Evolutionary conservation across 2,888 invertebrate genomes (phyloP).

Genomic region (Antheraea yamamai): DNA sequence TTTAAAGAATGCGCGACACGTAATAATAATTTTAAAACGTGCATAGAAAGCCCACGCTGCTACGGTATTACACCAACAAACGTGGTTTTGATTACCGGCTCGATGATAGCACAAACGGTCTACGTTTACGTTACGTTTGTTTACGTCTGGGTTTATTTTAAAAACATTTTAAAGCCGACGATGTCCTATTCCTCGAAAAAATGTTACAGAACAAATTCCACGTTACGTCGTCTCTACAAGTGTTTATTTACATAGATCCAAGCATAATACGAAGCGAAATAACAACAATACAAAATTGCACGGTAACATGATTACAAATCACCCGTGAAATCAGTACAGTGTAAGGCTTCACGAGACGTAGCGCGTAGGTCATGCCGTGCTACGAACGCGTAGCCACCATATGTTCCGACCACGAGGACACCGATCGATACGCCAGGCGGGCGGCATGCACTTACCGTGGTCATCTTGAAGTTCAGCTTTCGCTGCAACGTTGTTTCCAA

Average conservation of each 20-base stretch:
- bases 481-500: conserved; percentile 79
- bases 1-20: background rate
- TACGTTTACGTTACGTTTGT: conserved; percentile 32
- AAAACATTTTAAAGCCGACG: conserved; percentile 30
- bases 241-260: conserved; percentile 72
- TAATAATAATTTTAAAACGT: conserved; percentile 13
- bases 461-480: conserved; percentile 80
- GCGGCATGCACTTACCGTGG: conserved; percentile 78
- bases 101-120: conserved; percentile 14
- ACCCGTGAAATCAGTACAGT: conserved; percentile 40
- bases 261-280: conserved; percentile 33
- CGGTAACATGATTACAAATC: conserved; percentile 45
- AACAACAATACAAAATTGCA: conserved; percentile 37
- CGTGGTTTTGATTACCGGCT: conserved; percentile 13
- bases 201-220: conserved; percentile 15
- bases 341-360: conserved; percentile 46
- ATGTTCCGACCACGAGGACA: conserved; percentile 73
- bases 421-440: conserved; percentile 71
- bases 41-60: background rate
- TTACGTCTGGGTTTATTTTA: conserved; percentile 31
- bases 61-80: background rate
- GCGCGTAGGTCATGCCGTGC: conserved; percentile 51
- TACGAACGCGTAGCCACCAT: conserved; percentile 69
- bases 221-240: conserved; percentile 54
- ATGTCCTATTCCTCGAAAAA: conserved; percentile 24